Evolutionary conservation across 2,888 invertebrate genomes (phyloP).

Genomic region (Cheilosia variabilis): DNA sequence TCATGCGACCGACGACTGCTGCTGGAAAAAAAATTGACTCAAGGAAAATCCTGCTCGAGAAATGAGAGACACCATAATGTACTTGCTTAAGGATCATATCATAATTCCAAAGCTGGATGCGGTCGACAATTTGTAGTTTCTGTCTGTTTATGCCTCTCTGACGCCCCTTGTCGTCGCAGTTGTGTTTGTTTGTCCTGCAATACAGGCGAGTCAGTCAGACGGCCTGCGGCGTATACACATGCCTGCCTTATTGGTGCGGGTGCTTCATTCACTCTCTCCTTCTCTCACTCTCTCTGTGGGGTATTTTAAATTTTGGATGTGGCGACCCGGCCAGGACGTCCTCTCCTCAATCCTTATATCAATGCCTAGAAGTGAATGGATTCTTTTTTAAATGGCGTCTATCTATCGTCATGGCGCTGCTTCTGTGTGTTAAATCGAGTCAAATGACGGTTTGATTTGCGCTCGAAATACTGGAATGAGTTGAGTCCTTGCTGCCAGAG

Average conservation of each 20-base stretch:
- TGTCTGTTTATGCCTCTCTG: constrained; percentile 42
- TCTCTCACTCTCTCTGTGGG: neutral
- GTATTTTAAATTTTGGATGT: neutral
- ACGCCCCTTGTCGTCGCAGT: constrained; percentile 34
- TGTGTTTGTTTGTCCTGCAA: constrained; percentile 38
- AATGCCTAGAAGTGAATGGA: neutral
- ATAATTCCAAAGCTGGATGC: constrained; percentile 34
- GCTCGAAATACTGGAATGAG: neutral
- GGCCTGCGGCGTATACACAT: constrained; percentile 15
- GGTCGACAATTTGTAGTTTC: constrained; percentile 20
- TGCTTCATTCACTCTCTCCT: neutral
- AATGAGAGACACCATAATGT: constrained; percentile 55
- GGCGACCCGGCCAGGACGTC: no score
- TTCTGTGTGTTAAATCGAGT: constrained; percentile 12
- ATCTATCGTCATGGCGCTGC: neutral
- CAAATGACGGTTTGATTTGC: constrained; percentile 52
- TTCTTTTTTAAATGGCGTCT: constrained; percentile 16
- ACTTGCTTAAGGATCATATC: constrained; percentile 48
- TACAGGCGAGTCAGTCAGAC: constrained; percentile 9
- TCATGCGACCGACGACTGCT: constrained; percentile 29
- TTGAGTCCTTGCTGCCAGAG: neutral
- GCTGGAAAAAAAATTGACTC: neutral
- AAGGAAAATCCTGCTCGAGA: constrained; percentile 36
- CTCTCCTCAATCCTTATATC: no score
- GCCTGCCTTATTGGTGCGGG: neutral